phyloP scores from a whole-genome alignment of 2,113 vertebrate genomes.

The Bettongia penicillata region DNA sequence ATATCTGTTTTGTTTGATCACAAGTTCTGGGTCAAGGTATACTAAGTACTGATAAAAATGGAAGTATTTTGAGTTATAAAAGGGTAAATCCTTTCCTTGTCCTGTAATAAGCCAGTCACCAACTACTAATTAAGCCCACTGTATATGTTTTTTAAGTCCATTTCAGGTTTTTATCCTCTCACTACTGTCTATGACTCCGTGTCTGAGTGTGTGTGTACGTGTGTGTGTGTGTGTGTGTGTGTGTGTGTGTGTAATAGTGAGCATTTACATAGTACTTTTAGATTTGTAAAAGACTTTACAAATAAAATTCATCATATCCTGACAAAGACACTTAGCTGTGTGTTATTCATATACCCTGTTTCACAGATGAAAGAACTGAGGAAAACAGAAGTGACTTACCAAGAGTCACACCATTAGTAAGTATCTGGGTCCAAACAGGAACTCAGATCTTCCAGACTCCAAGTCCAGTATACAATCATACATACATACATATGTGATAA shows the following conservation, averaged over 20 bases:
- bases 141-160: neutral
- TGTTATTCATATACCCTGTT: neutral
- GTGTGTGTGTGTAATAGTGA: neutral
- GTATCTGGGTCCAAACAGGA: neutral
- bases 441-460: neutral
- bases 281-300: neutral
- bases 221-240: neutral
- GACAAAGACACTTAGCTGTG: neutral
- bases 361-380: neutral
- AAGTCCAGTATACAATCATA: neutral
- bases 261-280: neutral
- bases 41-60: neutral
- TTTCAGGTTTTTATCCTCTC: neutral
- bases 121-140: conserved; percentile 27
- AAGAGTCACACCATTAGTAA: neutral
- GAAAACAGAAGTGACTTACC: neutral
- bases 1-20: conserved; percentile 2
- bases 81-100: conserved; percentile 31
- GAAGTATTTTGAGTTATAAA: neutral
- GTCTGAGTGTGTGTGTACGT: neutral
- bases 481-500: neutral
- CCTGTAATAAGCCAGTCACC: conserved; percentile 14
- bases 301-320: neutral
- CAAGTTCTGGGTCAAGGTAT: neutral
- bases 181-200: neutral